phyloP scores from a whole-genome alignment of 2,888 invertebrate genomes.

The Amblyjoppa proteus region DNA sequence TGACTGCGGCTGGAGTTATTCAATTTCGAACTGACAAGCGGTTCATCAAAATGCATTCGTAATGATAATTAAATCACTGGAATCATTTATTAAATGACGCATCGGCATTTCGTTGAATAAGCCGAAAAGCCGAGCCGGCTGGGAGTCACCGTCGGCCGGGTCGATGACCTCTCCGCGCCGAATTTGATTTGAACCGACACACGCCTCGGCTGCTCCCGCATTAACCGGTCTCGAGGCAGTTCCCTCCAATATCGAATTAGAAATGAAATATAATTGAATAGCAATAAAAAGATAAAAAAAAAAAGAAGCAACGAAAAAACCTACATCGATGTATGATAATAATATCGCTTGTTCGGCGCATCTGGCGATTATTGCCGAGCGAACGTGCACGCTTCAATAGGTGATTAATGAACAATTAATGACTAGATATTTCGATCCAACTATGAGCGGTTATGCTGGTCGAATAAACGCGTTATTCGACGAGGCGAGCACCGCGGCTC shows the following conservation, averaged over 20 bases:
- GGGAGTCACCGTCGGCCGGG: not conserved
- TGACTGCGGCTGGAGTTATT: constrained; percentile 73
- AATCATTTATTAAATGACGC: constrained; percentile 34
- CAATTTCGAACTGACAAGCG: constrained; percentile 76
- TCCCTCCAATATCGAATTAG: constrained; percentile 3
- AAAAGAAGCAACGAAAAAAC: not conserved
- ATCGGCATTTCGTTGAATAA: constrained; percentile 48
- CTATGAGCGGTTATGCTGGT: constrained; percentile 37
- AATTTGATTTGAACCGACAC: not conserved
- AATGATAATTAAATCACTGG: constrained; percentile 80
- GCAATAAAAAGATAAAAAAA: not conserved
- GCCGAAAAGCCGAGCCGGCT: constrained; percentile 12
- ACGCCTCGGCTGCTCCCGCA: not conserved
- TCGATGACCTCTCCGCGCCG: constrained; percentile 2
- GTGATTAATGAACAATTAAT: constrained; percentile 64
- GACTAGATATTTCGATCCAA: constrained; percentile 49
- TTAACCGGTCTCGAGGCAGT: not conserved
- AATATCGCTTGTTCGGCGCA: constrained; percentile 30
- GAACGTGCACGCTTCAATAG: constrained; percentile 39
- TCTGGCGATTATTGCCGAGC: constrained; percentile 19
- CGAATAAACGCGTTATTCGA: constrained; percentile 57
- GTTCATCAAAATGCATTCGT: constrained; percentile 79
- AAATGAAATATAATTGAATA: not conserved
- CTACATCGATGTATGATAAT: not conserved
- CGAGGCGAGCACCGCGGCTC: constrained; percentile 21